A percentile compares a stretch with the other conserved stretches of the same genome.
Conservation (phyloP, 2,113 vertebrate species). For the Rousettus leschenaultii region DNA sequence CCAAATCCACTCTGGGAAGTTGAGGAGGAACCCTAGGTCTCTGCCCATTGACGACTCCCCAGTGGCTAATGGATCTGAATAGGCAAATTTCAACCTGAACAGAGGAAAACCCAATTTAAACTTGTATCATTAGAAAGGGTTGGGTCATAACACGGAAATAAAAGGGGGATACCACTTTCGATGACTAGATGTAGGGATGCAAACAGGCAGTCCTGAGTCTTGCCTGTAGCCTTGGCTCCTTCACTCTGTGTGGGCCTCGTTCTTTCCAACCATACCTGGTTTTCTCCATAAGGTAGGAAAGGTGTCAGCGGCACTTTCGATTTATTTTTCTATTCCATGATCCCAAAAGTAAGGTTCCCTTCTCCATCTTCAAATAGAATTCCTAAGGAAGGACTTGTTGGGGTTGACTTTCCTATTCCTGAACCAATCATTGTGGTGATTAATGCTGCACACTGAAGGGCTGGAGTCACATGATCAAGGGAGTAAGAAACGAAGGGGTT, state of each 20-base stretch:
- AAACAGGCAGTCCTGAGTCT: not conserved
- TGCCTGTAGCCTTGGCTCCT: not conserved
- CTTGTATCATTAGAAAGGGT: no score
- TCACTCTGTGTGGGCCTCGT: not conserved
- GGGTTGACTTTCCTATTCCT: not conserved
- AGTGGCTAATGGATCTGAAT: not conserved
- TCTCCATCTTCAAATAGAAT: not conserved
- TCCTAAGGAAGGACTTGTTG: not conserved
- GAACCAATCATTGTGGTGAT: not conserved
- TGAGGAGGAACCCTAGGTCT: not conserved
- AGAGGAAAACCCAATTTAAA: not conserved
- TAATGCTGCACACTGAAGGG: not conserved
- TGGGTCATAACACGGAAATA: not conserved
- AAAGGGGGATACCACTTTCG: not conserved
- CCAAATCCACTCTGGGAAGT: not conserved
- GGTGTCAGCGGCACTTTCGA: no score
- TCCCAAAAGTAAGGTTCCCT: not conserved
- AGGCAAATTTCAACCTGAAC: not conserved
- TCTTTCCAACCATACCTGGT: not conserved
- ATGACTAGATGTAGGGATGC: not conserved
- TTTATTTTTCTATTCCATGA: not conserved
- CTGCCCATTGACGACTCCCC: not conserved
- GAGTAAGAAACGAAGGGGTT: not conserved
- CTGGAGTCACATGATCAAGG: not conserved
- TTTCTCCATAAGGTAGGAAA: not conserved